Evolutionary conservation across 2,797 vertebrate species (phyloP).

Genomic region (Toxotes lorentzi): DNA sequence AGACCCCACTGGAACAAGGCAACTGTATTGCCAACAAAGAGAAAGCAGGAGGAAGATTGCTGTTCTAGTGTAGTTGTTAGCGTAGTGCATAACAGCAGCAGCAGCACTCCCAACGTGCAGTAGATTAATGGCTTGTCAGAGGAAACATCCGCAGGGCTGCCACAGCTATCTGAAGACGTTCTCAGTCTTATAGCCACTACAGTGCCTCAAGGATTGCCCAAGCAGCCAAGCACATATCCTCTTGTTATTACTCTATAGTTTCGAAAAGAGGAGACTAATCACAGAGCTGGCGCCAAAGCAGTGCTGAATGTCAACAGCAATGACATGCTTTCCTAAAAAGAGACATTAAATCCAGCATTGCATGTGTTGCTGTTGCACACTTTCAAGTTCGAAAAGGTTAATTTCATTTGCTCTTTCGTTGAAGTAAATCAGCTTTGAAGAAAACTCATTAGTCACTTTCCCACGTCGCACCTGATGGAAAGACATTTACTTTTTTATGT

Average conservation of each 20-base stretch:
- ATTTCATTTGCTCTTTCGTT: slow-evolving; percentile 66
- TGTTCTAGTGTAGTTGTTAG: slow-evolving; percentile 40
- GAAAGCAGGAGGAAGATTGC: slow-evolving; percentile 33
- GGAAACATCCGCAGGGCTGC: slow-evolving; percentile 60
- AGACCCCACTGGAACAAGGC: slow-evolving; percentile 17
- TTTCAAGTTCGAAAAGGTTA: slow-evolving; percentile 60
- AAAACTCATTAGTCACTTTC: slow-evolving; percentile 58
- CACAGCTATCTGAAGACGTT: slow-evolving; percentile 51
- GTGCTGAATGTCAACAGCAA: slow-evolving; percentile 25
- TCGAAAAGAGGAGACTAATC: slow-evolving; percentile 18
- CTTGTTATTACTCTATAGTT: slow-evolving; percentile 46
- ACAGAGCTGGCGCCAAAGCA: slow-evolving; percentile 20
- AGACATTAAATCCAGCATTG: slow-evolving; percentile 5
- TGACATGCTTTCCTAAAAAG: slow-evolving; percentile 15
- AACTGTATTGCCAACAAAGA: slow-evolving; percentile 25
- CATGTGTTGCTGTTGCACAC: slow-evolving; percentile 15
- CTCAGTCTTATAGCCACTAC: slow-evolving; percentile 47
- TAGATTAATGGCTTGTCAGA: slow-evolving; percentile 74
- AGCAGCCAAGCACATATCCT: slow-evolving; percentile 25
- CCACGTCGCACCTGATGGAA: slow-evolving; percentile 38
- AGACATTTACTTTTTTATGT: slow-evolving; percentile 34
- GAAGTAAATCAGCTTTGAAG: slow-evolving; percentile 52
- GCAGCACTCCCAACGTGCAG: slow-evolving; percentile 36
- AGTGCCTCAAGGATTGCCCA: slow-evolving; percentile 41
- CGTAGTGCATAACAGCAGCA: slow-evolving; percentile 25